A percentile compares a stretch with the other conserved stretches of the same genome.
Conservation (phyloP, 2,888 invertebrate genomes). For the Stenodema calcarata region DNA sequence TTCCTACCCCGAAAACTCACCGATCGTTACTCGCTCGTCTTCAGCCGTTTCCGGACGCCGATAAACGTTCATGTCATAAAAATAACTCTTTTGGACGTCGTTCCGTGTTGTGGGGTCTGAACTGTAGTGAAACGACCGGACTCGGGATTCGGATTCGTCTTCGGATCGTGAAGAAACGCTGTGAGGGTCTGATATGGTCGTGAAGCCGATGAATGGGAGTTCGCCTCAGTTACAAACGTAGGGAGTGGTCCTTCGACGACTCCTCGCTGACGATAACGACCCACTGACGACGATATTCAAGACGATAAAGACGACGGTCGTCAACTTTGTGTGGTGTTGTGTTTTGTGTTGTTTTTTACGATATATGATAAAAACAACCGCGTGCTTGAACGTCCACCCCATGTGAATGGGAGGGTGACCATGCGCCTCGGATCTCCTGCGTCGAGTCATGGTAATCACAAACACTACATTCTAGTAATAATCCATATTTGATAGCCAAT, state of each 20-base stretch:
- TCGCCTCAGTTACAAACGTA: not conserved
- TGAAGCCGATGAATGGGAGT: not conserved
- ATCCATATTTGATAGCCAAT: no score
- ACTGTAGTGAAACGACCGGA: not conserved
- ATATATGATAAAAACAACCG: not conserved
- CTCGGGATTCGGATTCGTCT: not conserved
- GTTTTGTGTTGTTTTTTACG: not conserved
- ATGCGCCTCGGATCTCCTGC: conserved; percentile 7
- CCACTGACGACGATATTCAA: no score
- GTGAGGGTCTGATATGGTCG: not conserved
- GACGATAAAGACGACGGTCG: not conserved
- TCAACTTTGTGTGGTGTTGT: not conserved
- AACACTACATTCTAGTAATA: no score
- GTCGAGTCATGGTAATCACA: not conserved
- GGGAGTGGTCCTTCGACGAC: conserved; percentile 8
- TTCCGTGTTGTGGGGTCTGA: not conserved
- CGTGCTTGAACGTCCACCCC: not conserved
- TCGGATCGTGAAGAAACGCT: not conserved
- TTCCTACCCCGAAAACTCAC: not conserved
- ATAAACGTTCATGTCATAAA: not conserved
- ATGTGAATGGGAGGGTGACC: conserved; percentile 12
- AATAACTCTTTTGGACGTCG: not conserved
- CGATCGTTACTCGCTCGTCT: not conserved
- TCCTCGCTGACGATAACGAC: not conserved
- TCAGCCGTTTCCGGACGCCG: not conserved